Conservation (phyloP, 2,113 vertebrate species). For the Brachypodius melanocephalos region DNA sequence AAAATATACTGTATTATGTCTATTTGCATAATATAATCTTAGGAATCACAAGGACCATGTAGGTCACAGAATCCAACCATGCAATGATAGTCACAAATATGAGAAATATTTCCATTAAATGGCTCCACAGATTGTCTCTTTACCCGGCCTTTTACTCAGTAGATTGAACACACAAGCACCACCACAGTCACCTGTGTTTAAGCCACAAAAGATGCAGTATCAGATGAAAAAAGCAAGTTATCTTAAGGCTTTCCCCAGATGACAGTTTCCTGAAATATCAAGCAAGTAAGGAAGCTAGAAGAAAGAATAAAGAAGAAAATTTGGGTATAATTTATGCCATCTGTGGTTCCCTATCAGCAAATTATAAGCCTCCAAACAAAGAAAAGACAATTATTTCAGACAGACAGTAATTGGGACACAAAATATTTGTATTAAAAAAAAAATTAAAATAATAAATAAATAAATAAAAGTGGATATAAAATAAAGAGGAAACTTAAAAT, state of each 20-base stretch:
- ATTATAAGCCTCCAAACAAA: background rate
- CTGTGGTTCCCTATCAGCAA: background rate
- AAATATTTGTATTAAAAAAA: background rate
- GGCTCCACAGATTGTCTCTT: background rate
- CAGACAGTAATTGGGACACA: background rate
- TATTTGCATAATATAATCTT: background rate
- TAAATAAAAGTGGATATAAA: background rate
- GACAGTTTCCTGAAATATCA: background rate
- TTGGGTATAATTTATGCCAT: accelerated
- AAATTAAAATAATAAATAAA: background rate
- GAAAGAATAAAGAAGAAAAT: background rate
- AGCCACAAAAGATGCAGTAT: background rate
- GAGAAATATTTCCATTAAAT: background rate
- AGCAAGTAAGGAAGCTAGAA: background rate
- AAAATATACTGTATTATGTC: background rate
- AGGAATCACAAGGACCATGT: background rate
- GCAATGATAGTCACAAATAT: background rate
- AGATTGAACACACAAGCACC: background rate
- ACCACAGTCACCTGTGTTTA: background rate
- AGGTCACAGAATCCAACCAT: background rate
- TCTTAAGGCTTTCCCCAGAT: background rate
- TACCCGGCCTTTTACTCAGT: background rate
- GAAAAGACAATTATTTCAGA: background rate
- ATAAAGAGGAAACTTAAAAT: background rate
- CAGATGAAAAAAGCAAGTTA: background rate